These are phyloP conservation scores for Phytoseiulus persimilis DNA, from an alignment of 2,888 invertebrate genomes.

Conservation along the genomic window DNA sequence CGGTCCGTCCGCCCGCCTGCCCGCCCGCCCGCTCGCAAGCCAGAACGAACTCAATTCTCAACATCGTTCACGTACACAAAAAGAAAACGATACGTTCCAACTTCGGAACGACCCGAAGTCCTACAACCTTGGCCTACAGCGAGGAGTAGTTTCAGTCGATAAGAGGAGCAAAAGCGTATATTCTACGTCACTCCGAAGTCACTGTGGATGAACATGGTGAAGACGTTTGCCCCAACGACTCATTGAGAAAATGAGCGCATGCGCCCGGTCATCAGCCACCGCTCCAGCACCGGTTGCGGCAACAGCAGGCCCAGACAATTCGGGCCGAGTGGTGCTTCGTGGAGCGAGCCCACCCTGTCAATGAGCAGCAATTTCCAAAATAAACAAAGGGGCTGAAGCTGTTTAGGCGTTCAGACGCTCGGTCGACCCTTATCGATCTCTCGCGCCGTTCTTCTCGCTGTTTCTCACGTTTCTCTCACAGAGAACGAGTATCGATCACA, in stretches of 20 bases:
- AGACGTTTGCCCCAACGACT: neutral
- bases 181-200: too few species aligned
- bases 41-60: too few species aligned
- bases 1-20: too few species aligned
- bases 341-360: neutral
- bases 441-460: neutral
- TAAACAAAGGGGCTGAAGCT: slow-evolving; percentile 5
- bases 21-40: too few species aligned
- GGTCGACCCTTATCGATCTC: neutral
- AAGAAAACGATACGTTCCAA: too few species aligned
- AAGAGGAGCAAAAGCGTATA: too few species aligned
- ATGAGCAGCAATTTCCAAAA: neutral
- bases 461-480: neutral
- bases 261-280: neutral
- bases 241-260: neutral
- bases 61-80: too few species aligned
- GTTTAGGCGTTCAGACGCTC: neutral
- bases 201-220: neutral
- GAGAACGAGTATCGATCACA: neutral
- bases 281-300: neutral
- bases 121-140: too few species aligned
- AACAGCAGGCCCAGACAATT: neutral
- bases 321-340: neutral
- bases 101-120: too few species aligned
- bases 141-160: too few species aligned